These are phyloP conservation scores for Melanocharis versteri DNA, from an alignment of 2,113 vertebrate genomes.

Conservation along the genomic window DNA sequence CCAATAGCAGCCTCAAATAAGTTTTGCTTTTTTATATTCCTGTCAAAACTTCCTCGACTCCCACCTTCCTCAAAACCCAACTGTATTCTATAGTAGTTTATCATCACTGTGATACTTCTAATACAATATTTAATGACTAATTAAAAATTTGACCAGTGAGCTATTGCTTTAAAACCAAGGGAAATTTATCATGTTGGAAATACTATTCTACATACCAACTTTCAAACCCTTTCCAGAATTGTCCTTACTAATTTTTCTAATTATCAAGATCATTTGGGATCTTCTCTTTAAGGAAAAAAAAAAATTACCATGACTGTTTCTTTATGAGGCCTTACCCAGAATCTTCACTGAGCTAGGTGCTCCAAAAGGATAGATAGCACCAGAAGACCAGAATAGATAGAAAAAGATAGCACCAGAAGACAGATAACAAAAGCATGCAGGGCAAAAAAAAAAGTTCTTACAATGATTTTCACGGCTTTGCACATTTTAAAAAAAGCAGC, in stretches of 20 bases:
- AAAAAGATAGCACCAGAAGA: not conserved
- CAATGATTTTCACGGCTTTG: not conserved
- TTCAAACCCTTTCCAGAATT: slow-evolving; percentile 43
- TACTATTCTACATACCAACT: not conserved
- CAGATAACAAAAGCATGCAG: not conserved
- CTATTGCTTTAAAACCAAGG: slow-evolving; percentile 55
- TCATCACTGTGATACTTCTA: slow-evolving; percentile 18
- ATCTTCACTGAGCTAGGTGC: not conserved
- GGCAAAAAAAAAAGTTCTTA: not conserved
- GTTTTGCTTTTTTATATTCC: not conserved
- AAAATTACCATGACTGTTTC: not conserved
- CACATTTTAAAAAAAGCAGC: not conserved
- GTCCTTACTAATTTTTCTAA: slow-evolving; percentile 59
- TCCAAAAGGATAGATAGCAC: not conserved
- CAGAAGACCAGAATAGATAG: not conserved
- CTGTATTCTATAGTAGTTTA: not conserved
- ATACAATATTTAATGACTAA: slow-evolving; percentile 52
- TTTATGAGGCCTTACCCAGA: not conserved
- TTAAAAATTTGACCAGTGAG: slow-evolving; percentile 49
- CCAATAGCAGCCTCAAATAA: not conserved
- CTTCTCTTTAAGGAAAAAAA: not conserved
- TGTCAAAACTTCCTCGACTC: not conserved
- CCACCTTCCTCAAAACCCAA: not conserved
- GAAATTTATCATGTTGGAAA: slow-evolving; percentile 44
- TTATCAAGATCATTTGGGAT: slow-evolving; percentile 57